phyloP scores from a whole-genome alignment of 2,888 invertebrate genomes.

The Eupithecia subumbrata region DNA sequence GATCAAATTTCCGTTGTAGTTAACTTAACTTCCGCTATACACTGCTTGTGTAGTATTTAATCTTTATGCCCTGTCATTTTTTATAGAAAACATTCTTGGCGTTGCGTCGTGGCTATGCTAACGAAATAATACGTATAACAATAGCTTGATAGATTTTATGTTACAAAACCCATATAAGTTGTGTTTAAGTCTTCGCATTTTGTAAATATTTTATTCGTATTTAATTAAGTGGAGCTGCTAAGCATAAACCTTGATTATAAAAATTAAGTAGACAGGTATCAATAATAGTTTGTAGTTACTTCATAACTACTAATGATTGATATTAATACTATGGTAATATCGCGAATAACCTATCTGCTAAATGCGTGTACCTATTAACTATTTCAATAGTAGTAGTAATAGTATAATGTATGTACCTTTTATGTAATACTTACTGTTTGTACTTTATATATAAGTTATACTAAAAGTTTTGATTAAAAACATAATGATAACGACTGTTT shows the following conservation, averaged over 20 bases:
- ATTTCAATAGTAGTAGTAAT: too few species aligned
- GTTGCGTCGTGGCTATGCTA: neutral
- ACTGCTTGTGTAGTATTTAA: neutral
- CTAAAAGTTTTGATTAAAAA: neutral
- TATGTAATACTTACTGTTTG: too few species aligned
- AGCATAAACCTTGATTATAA: too few species aligned
- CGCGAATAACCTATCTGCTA: neutral
- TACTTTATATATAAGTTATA: too few species aligned
- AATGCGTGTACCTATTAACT: neutral
- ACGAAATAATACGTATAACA: neutral
- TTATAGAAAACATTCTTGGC: neutral
- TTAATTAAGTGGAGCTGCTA: neutral
- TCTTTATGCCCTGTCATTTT: neutral
- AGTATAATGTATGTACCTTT: too few species aligned
- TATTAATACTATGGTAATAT: too few species aligned
- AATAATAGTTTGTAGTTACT: too few species aligned
- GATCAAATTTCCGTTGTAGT: neutral
- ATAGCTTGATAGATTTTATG: neutral
- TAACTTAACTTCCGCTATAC: neutral
- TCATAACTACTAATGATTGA: too few species aligned
- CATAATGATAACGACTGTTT: neutral
- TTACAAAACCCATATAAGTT: neutral
- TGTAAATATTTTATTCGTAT: neutral
- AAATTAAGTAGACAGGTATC: too few species aligned
- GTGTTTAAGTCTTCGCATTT: neutral